Evolutionary conservation across 2,797 vertebrate genomes (phyloP), one percentile per base, ranked within the genome.

Genomic region (Diplodus puntazzo): DNA sequence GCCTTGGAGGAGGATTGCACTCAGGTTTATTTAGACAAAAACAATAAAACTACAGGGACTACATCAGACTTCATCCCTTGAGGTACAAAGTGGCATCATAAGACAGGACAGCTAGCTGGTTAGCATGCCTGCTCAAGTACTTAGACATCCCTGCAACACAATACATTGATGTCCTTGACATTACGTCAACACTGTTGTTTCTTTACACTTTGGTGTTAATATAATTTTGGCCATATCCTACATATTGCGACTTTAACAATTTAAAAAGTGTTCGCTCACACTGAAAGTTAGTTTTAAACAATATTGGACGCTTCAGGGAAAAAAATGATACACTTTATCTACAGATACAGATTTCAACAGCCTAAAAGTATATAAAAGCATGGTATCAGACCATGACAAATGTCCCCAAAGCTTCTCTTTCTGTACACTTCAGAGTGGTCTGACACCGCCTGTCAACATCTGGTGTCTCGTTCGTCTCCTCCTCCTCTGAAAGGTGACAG

Each of bases 401-500:
- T 16, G 58, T 75, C 68, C 63, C 45, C 2, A 1, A 50, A 82
- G 74, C 55, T 55, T 74, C 83, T 50, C 27, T 23, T 13, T 82
- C 61, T 77, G 59, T 64, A 53, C 20, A 39, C 50, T 65, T 21
- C 27, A 54, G 60, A 70, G 30, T 58, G 61, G 62, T 20, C 60
- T 75, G 69, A 69, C 60, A 59, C 27, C 30, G 25, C 77, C 72
- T 25, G 69, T 81, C 83, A 83, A 17, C 6, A 43, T 48, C 62
- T 63, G 53, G 18, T 43, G 48, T 74, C 66, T 58, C 50, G 60
- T 64, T 72, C 71, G 75, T 74, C 67, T 42, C 46, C 69, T 53
- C 58, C 39, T 46, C 62, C 27, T 54, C 39, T 48, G 43, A 76
- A 82, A 77, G 45, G 58, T 67, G 66, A 80, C 83, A 72, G 65